phyloP scores from a whole-genome alignment of 2,888 invertebrate species.

The Stenurella melanura region DNA sequence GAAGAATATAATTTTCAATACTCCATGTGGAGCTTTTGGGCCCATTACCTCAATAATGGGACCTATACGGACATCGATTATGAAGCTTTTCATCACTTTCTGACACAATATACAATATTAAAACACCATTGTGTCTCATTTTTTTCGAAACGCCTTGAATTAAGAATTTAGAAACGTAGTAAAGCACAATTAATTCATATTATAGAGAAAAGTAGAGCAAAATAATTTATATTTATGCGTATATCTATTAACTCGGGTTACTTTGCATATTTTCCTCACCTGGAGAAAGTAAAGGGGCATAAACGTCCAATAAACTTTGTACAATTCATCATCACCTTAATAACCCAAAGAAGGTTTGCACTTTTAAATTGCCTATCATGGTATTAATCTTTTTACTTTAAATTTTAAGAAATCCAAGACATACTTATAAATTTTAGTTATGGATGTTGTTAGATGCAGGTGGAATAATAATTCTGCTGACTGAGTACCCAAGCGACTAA shows the following conservation, averaged over 20 bases:
- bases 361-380: background rate
- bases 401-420: too few relatives aligned
- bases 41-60: too few relatives aligned
- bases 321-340: conserved; percentile 29
- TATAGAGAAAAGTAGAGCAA: background rate
- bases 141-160: background rate
- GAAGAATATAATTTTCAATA: too few relatives aligned
- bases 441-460: too few relatives aligned
- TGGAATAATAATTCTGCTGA: too few relatives aligned
- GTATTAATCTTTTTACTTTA: background rate
- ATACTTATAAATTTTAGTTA: too few relatives aligned
- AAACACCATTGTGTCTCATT: too few relatives aligned
- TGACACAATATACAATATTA: background rate
- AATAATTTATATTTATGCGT: background rate
- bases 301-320: conserved; percentile 12
- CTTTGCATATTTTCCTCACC: conserved; percentile 16
- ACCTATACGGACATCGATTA: too few relatives aligned
- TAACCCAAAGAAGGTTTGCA: conserved; percentile 1
- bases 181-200: background rate
- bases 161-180: background rate
- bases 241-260: background rate
- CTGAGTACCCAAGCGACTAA: too few relatives aligned
- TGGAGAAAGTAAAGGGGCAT: conserved; percentile 6
- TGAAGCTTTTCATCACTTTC: background rate
- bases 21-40: too few relatives aligned